Base-by-base conservation (phyloP, 2,113 vertebrate species). In the Alethe castanea region DNA sequence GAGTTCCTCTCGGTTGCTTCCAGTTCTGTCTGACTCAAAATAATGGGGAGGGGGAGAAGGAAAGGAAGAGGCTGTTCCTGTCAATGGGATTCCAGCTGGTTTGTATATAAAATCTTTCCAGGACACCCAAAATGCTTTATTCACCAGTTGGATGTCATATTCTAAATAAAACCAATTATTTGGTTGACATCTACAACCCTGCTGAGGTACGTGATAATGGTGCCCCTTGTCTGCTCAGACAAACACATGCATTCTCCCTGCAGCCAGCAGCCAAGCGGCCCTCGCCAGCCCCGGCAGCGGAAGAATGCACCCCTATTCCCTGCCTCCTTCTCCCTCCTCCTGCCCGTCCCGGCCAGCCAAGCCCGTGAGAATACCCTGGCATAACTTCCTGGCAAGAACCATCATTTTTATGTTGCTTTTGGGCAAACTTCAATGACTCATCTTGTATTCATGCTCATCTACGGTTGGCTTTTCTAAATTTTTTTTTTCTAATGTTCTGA, bases 131-230 rank as follows among this genome's bases (percentile, higher is more conserved):
- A 96, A 96, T 64, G 76, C 93, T 85, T 90, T 87, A 96, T 96
- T 97, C 82, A 93, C 72, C 70, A 90, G n/a, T 86, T 83, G 69
- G 92, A 88, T 33, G 3, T 81, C 93, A 64, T 67, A 93, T 88
- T 83, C 90, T 74, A 72, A 95, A 90, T 94, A 95, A 95, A 96
- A 67, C 62, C 65, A 96, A 86, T 61, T 93, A 93, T 94, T 92
- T 94, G 62, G 77, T 94, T 94, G 95, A 95, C 91, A 78, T 96
- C 54, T 66, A 76, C 44, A 78, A 69, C 86, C 81, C 96, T 67
- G 74, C 78, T 96, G 88, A 96, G 92, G 95, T 96, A 84, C 64
- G 86, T 83, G 93, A 97, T 93, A 97, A 97, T 97, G 76, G 93
- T 93, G 76, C 19, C 67, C 92, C 92, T 97, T 96, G 96, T 96